Evolutionary conservation across 2,113 vertebrate genomes (phyloP), one percentile per base, ranked within the genome.

Genomic region (Epinephelus lanceolatus): DNA sequence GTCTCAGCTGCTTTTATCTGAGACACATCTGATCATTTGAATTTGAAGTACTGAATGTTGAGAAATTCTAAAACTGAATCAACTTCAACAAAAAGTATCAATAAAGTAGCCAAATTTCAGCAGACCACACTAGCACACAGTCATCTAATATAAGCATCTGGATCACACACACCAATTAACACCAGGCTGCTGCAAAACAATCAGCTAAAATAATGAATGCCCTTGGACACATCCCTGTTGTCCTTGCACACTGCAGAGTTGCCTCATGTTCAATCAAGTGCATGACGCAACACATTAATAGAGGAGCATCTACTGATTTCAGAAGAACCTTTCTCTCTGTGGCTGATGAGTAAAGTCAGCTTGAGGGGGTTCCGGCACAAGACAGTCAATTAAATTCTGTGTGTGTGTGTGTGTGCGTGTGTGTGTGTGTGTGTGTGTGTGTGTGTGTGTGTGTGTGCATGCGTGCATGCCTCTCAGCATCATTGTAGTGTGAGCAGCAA

Each of bases 241-340:
- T 86, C 37, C 30, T 68, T 40, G 59, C 42, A 73, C 11, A 1
- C 18, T 66, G 45, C 21, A 40, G 78, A 51, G 53, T 74, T 85
- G 72, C 66, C 15, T 71, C 72, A 85, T 13, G 3, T 81, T 83
- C 65, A 66, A 52, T 76, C 45, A 76, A 65, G 71, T 9, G 18
- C 30, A 23, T 66, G 67, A 75, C 0, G 80, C 71, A 86, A 83
- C 21, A 17, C 13, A 55, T 71, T 33, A 47, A 42, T 21, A 42
- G 63, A 59, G 23, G 18, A 73, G 49, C 55, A 15, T 69, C 45
- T 62, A 17, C 56, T 56, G 40, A 77, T 60, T 66, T 40, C 72
- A 72, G 68, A 72, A 15, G 69, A 60, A 13, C 15, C 21, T 53
- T 61, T 75, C 45, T 18, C 23, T 53, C n/a, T 62, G 47, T 25